Conservation (phyloP, 2,888 invertebrate species). For the Coelopa pilipes region DNA sequence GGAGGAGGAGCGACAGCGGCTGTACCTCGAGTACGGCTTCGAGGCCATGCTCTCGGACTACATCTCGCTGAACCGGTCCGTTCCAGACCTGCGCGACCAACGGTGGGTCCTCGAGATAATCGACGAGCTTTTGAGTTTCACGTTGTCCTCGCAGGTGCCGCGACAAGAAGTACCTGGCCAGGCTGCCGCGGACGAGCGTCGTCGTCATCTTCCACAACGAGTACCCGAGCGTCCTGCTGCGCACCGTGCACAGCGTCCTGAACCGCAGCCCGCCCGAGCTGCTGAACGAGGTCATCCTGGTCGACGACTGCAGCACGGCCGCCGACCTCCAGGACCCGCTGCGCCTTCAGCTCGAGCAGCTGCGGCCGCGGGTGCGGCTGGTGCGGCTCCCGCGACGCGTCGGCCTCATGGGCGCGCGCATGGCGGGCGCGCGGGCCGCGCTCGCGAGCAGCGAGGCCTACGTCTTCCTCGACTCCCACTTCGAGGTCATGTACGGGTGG, state of each 20-base stretch:
- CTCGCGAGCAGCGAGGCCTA: conserved; percentile 75
- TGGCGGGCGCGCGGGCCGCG: conserved; percentile 83
- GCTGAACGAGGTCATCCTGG: conserved; percentile 88
- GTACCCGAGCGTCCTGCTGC: conserved; percentile 84
- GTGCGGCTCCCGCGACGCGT: conserved; percentile 76
- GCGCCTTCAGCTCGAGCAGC: conserved; percentile 76
- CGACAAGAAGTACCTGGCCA: conserved; percentile 46
- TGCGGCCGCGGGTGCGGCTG: conserved; percentile 70
- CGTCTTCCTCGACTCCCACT: conserved; percentile 90
- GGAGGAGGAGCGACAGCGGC: conserved; percentile 10
- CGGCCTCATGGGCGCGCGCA: conserved; percentile 85
- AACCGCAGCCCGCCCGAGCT: conserved; percentile 82
- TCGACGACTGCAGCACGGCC: conserved; percentile 78
- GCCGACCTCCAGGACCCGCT: conserved; percentile 73
- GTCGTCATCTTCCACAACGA: conserved; percentile 94
- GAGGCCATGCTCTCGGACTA: conserved; percentile 25
- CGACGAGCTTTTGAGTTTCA: not conserved
- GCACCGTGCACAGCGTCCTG: conserved; percentile 82
- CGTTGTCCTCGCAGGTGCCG: conserved; percentile 46
- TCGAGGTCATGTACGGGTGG: conserved; percentile 90
- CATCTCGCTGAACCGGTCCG: conserved; percentile 13
- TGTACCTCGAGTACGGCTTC: conserved; percentile 11
- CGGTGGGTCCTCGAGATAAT: not conserved
- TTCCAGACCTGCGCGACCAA: conserved; percentile 14
- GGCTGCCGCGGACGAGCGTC: conserved; percentile 79